Percentiles rank a stretch among this genome's conserved stretches.
Conservation (phyloP, 2,797 vertebrate species). For the Ambastaia sidthimunki region DNA sequence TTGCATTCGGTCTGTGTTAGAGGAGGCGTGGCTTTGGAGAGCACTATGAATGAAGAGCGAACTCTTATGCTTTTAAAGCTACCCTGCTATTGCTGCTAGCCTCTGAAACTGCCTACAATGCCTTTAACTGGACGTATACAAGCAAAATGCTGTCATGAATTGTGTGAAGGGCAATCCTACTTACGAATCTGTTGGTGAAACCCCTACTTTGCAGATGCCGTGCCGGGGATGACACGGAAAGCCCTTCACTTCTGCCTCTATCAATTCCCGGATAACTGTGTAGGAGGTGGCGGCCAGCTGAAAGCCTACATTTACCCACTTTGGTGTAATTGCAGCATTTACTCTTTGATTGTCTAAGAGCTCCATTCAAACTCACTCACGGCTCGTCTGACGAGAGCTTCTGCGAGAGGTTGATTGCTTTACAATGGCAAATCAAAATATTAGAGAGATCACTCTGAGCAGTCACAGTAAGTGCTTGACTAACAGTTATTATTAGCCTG, state of each 20-base stretch:
- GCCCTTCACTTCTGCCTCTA: constrained; percentile 69
- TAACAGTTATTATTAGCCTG: constrained; percentile 68
- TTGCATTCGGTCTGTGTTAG: too few species aligned
- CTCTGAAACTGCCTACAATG: too few species aligned
- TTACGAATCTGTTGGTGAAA: constrained; percentile 38
- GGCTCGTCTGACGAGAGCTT: constrained; percentile 69
- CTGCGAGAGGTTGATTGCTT: constrained; percentile 70
- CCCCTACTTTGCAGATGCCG: constrained; percentile 37
- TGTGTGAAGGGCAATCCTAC: constrained; percentile 39
- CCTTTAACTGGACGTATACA: not conserved
- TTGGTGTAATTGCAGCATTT: constrained; percentile 76
- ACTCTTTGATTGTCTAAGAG: constrained; percentile 71
- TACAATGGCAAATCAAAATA: constrained; percentile 72
- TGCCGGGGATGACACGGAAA: constrained; percentile 32
- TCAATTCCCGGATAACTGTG: constrained; percentile 65
- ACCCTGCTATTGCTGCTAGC: too few species aligned
- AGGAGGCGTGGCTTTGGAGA: too few species aligned
- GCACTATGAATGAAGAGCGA: too few species aligned
- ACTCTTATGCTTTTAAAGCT: too few species aligned
- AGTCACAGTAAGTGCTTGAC: constrained; percentile 65
- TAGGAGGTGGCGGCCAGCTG: constrained; percentile 71
- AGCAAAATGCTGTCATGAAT: not conserved
- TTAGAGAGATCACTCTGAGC: constrained; percentile 65
- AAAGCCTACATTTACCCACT: constrained; percentile 81
- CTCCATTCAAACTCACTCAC: constrained; percentile 71